Conservation (phyloP, 2,888 invertebrate species). For the Leptinotarsa juncta region DNA sequence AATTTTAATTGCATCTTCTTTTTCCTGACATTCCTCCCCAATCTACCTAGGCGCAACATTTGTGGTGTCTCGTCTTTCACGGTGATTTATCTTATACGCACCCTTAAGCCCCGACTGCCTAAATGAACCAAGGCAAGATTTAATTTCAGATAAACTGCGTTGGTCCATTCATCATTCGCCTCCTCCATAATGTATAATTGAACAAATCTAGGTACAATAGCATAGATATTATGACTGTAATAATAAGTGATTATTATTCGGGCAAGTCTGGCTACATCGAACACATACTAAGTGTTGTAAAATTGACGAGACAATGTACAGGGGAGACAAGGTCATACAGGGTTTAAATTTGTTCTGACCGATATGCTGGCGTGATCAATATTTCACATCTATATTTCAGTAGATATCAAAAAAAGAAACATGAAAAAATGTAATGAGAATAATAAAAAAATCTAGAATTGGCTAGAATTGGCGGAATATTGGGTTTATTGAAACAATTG, state of each 20-base stretch:
- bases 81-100: conserved; percentile 25
- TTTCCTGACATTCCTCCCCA: not conserved
- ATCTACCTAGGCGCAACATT: not conserved
- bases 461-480: no score
- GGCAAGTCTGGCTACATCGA: not conserved
- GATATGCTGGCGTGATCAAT: no score
- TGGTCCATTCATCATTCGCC: conserved; percentile 21
- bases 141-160: conserved; percentile 23
- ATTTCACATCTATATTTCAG: no score
- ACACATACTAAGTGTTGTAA: not conserved
- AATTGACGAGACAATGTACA: no score
- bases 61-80: conserved; percentile 17
- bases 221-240: not conserved
- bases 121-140: conserved; percentile 28
- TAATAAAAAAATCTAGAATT: no score
- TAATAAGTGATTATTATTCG: not conserved
- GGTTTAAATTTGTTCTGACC: no score
- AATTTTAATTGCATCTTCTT: not conserved
- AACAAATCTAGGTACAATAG: conserved; percentile 5
- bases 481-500: no score
- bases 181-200: conserved; percentile 16
- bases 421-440: no score
- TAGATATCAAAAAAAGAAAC: no score
- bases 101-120: conserved; percentile 20
- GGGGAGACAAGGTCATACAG: no score